A percentile compares a stretch with the other conserved stretches of the same genome.
These are phyloP conservation scores for Lampris incognitus DNA, from an alignment of 2,113 vertebrate species.

Conservation along the genomic window DNA sequence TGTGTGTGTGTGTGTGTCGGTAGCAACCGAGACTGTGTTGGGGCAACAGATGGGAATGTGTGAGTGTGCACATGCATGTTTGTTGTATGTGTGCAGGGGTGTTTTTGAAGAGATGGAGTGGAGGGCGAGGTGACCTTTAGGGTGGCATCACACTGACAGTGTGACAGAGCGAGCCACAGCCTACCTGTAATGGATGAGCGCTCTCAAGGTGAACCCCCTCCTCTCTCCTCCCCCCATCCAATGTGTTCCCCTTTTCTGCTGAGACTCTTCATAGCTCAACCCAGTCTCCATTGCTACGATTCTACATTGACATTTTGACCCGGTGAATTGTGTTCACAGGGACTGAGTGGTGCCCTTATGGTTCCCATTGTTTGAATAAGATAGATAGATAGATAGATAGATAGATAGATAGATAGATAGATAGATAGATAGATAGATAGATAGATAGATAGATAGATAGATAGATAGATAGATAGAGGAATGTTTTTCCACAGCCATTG, in stretches of 20 bases:
- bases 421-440: too few species aligned
- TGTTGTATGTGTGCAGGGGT: conserved; percentile 36
- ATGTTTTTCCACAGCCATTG: too few species aligned
- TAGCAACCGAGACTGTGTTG: conserved; percentile 37
- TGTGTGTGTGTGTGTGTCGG: conserved; percentile 39
- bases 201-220: conserved; percentile 82
- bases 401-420: too few species aligned
- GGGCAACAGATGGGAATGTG: conserved; percentile 72
- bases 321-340: conserved; percentile 13
- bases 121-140: conserved; percentile 81
- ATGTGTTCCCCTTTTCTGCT: conserved; percentile 55
- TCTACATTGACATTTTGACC: conserved; percentile 42
- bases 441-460: too few species aligned
- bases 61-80: conserved; percentile 49
- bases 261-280: conserved; percentile 49
- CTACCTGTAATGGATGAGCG: conserved; percentile 84
- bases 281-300: conserved; percentile 55
- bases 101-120: conserved; percentile 64
- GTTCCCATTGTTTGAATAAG: background rate
- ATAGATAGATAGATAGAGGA: too few species aligned
- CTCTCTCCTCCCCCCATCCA: conserved; percentile 55
- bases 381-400: too few species aligned
- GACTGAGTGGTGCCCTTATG: conserved; percentile 40
- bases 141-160: conserved; percentile 81
- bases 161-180: conserved; percentile 83